Evolutionary conservation across 2,113 vertebrate species (phyloP), one percentile per base, ranked within the genome.

Genomic region (Hyperopisus bebe): DNA sequence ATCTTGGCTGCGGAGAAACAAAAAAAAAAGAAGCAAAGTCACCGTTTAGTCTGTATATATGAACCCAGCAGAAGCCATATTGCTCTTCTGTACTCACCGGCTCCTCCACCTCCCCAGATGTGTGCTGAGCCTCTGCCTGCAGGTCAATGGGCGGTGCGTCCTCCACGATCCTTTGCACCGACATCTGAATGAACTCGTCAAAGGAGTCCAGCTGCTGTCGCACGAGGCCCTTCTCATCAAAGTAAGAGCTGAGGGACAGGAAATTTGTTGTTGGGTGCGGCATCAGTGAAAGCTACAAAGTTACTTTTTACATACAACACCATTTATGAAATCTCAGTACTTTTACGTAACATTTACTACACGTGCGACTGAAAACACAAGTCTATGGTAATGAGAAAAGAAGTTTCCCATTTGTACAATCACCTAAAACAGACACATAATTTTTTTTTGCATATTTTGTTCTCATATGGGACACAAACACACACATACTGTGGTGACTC

Each of bases 121-220:
- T 97, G 92, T 99, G 98, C 93, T 99, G 98, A 44, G 98, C 98
- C 95, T 99, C 98, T 50, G 98, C 98, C 92, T 99, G 98, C 24
- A 99, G 95, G 93, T 99, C 98, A 24, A 99, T 99, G 77, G 98
- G 98, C 0, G 98, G 98, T 0, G 98, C 98, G 39, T 99, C 98
- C 94, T 99, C 98, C 90, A 99, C 98, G 62, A 99, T 99, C 94
- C 98, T 97, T 94, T 99, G 98, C 87, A 99, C 98, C 5, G 98
- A 99, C 98, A 99, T 99, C 95, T 99, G 98, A 94, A 99, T 99
- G 93, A 99, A 99, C 92, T 99, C 98, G 93, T 99, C 98, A 17
- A 99, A 99, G 1, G 98, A 99, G 94, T 99, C 98, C 95, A 99
- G 88, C 92, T 99, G 98, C 90, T 99, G 98, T 47, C 98, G 97